Evolutionary conservation across 2,797 vertebrate species (phyloP), one percentile per base, ranked within the genome.

Genomic region (Syngnathus acus): DNA sequence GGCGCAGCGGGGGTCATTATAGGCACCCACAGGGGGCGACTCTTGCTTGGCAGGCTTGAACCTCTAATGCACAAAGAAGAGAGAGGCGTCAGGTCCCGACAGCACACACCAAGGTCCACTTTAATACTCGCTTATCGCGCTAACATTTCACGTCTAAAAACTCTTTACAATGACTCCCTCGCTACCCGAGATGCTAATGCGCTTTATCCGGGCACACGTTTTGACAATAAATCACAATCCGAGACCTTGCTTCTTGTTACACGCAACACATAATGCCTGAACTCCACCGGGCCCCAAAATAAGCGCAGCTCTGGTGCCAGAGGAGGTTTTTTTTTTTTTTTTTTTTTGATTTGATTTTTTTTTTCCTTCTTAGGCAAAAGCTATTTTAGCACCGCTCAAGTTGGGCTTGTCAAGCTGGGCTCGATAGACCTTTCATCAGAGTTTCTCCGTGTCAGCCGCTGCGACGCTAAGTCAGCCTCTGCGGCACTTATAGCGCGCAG

Each of bases 1-100:
- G 77, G 89, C 84, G 71, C 79, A 87, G 54, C 71, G 71, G 1
- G 83, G 87, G 81, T 93, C 91, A 70, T 92, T 78, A 70, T 93
- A 93, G 1, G 75, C 72, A 47, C 90, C 93, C 71, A 93, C 92
- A 87, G 92, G 90, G 64, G 92, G 91, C 40, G 87, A 77, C 68
- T 79, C 77, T 78, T 92, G 91, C 83, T 92, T 93, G 57, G 81
- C 48, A 32, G 78, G 54, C 40, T 66, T 63, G 73, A 95, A 94
- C 69, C 90, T 87, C 92, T 94, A 75, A 75, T 9, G 26, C 48
- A 71, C 57, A 81, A 61, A 7, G 65, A 21, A 45, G 21, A 43
- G n/a, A 10, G n/a, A 32, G 9, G 53, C n/a, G n/a, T 21, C 39
- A 40, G 37, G 9, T 39, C 0, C 17, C 9, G 17, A 39, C 6